Evolutionary conservation across 2,113 vertebrate genomes (phyloP).

Genomic region (Brachyistius frenatus): DNA sequence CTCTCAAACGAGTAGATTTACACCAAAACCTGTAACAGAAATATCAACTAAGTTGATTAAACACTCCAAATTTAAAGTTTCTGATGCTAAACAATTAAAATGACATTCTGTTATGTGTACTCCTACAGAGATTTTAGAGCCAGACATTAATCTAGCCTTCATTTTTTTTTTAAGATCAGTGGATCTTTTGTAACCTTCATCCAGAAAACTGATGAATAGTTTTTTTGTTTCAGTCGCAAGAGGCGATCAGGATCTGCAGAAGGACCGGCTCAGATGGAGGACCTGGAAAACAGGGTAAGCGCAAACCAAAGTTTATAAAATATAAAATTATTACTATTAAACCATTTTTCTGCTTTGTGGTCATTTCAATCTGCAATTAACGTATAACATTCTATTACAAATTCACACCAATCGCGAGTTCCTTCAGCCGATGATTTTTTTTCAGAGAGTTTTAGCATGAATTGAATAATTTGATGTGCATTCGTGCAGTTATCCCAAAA

Average conservation of each 20-base stretch:
- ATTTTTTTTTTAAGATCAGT: too few relatives aligned
- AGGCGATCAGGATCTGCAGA: constrained; percentile 87
- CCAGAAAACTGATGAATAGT: too few relatives aligned
- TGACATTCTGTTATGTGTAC: too few relatives aligned
- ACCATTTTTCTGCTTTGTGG: background rate
- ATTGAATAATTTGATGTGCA: background rate
- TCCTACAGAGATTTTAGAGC: too few relatives aligned
- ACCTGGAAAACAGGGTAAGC: constrained; percentile 93
- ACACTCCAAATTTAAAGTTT: too few relatives aligned
- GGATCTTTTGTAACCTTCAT: too few relatives aligned
- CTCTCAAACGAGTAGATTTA: too few relatives aligned
- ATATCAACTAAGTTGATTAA: too few relatives aligned
- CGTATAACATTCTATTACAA: too few relatives aligned
- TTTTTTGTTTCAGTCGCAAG: constrained; percentile 86
- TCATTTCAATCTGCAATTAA: background rate
- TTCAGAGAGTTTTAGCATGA: background rate
- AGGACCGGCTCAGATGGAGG: constrained; percentile 80
- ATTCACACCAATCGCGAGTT: background rate
- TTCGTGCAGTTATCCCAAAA: background rate
- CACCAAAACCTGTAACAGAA: too few relatives aligned
- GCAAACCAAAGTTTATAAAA: background rate
- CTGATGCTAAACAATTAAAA: too few relatives aligned
- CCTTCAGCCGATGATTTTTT: background rate
- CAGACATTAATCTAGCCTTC: too few relatives aligned
- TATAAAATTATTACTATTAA: background rate